Base-by-base conservation (phyloP, 2,113 vertebrate species). In the Corythoichthys haematopterus region DNA sequence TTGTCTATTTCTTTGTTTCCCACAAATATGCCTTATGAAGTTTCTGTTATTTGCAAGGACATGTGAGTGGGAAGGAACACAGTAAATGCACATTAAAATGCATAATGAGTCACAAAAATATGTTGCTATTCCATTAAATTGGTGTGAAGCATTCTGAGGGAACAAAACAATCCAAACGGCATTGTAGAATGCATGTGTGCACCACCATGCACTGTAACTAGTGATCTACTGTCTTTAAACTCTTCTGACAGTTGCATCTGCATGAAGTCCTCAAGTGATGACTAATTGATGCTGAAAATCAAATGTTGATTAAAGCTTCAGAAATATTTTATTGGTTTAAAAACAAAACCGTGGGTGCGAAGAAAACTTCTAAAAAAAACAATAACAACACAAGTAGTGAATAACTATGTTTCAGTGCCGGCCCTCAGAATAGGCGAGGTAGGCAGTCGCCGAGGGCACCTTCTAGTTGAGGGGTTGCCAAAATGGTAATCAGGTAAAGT, bases 31-130 rank as follows among this genome's bases (percentile, higher is more conserved):
- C 40, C 65, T 70, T 61, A 45, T 20, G 66, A 53, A 70, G 15
- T 57, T 71, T 61, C 57, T 36, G 50, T 53, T 50, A 14, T 45
- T 33, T 58, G 28, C 68, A 46, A 55, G 66, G 33, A 46, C 48
- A 20, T 43, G 14, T 65, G 68, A 71, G 69, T 79, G 65, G 59
- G 64, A 70, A 60, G 37, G 13, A 33, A 35, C 45, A 61, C 33
- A 48, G 14, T 75, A 16, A 71, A 68, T 66, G 69, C 55, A 65
- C 52, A 74, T 74, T 57, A 66, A 65, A 72, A 70, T 52, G 37
- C 70, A 38, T 37, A 0, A 11, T 63, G 63, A 60, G 63, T 52
- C 65, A 61, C 35, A 45, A 51, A 14, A 40, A 40, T 72, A 28
- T 47, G 63, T 66, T 4, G 38, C 16, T 52, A 28, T 47, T 66